phyloP scores from a whole-genome alignment of 2,797 vertebrate species.

The Eidolon dupreanum region DNA sequence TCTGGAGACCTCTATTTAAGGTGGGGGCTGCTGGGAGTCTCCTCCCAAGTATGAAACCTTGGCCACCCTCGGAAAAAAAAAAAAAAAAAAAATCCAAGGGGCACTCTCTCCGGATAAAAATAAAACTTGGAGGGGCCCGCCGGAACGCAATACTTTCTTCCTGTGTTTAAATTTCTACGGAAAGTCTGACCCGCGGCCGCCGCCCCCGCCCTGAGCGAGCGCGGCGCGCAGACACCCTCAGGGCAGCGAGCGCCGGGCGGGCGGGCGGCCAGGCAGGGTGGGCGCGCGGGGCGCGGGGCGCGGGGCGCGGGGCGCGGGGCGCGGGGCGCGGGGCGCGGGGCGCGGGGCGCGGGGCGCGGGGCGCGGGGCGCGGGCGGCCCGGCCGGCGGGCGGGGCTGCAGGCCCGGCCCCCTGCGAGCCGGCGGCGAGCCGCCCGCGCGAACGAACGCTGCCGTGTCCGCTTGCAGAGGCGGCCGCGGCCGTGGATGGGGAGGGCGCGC shows the following conservation, averaged over 20 bases:
- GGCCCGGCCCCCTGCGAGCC: slow-evolving; percentile 46
- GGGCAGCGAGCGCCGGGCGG: not conserved
- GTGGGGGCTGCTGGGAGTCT: not conserved
- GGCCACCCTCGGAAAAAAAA: not conserved
- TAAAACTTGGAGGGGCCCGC: slow-evolving; percentile 57
- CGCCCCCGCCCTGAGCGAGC: slow-evolving; percentile 47
- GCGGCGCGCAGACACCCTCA: not conserved
- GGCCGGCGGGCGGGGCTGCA: slow-evolving; percentile 42
- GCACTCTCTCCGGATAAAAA: slow-evolving; percentile 55
- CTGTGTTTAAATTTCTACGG: slow-evolving; percentile 71
- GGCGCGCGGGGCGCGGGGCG: not conserved
- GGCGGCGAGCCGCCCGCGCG: not conserved
- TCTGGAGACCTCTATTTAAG: not conserved
- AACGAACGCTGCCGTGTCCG: slow-evolving; percentile 28
- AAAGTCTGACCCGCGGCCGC: slow-evolving; percentile 74
- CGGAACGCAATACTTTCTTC: slow-evolving; percentile 61
- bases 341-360: not conserved
- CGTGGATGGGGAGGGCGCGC: slow-evolving; percentile 85
- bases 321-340: not conserved
- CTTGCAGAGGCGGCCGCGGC: slow-evolving; percentile 81
- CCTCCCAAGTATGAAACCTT: not conserved
- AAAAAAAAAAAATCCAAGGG: not conserved
- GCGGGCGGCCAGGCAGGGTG: not conserved
- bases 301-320: not conserved
- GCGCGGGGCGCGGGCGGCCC: not conserved